phyloP scores from a whole-genome alignment of 1,140 invertebrate species.

The Anadara kagoshimensis region DNA sequence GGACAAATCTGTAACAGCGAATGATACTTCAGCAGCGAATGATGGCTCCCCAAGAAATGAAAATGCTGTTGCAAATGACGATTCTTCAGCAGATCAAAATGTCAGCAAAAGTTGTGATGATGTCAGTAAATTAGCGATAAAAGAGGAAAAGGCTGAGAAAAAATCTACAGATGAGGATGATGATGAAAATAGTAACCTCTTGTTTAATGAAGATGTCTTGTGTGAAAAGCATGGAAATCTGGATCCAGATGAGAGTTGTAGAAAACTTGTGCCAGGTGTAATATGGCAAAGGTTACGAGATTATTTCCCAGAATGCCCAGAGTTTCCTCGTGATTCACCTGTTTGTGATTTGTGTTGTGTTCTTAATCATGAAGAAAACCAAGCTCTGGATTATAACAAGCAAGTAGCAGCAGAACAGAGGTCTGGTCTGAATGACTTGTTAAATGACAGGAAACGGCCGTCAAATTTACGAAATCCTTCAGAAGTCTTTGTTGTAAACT shows the following conservation, averaged over 20 bases:
- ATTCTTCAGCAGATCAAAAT: background rate
- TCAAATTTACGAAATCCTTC: conserved; percentile 28
- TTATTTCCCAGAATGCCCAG: conserved; percentile 77
- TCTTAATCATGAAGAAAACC: conserved; percentile 47
- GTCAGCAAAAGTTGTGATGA: background rate
- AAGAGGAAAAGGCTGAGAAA: background rate
- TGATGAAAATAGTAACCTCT: conserved; percentile 54
- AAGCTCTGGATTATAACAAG: conserved; percentile 61
- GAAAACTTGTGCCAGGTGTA: conserved; percentile 75
- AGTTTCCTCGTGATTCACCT: conserved; percentile 68
- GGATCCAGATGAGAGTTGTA: conserved; percentile 59
- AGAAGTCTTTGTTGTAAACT: conserved; percentile 60
- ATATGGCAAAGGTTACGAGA: conserved; percentile 76
- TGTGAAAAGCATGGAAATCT: conserved; percentile 75
- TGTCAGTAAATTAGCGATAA: background rate
- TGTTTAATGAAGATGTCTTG: conserved; percentile 78
- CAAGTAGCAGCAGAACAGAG: conserved; percentile 63
- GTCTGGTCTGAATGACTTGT: conserved; percentile 64
- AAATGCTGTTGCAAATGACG: conserved; percentile 4
- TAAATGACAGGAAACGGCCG: conserved; percentile 68
- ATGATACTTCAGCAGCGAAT: conserved; percentile 2
- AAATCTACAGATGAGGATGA: conserved; percentile 32
- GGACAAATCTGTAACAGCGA: conserved; percentile 17
- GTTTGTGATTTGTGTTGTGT: conserved; percentile 74
- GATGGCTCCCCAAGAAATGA: conserved; percentile 10